Percentiles rank a stretch among this genome's conserved stretches.
phyloP scores from a whole-genome alignment of 2,113 vertebrate species.

The Nipponia nippon region DNA sequence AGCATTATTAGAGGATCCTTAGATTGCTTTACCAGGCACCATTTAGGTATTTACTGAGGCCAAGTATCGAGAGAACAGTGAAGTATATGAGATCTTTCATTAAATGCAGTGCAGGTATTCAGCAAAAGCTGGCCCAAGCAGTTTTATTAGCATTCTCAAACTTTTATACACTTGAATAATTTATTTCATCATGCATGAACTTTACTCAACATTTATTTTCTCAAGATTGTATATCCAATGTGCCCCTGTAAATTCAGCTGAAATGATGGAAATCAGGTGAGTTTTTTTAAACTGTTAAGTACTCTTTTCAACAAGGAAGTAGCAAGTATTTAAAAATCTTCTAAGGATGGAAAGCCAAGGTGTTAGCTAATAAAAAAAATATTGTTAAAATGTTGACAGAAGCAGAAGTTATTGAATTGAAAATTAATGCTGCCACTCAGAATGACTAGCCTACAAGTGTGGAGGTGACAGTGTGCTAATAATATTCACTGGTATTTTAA shows the following conservation, averaged over 20 bases:
- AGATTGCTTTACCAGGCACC: neutral
- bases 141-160: neutral
- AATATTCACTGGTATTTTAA: conserved; percentile 10
- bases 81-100: neutral
- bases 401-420: neutral
- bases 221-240: neutral
- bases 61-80: neutral
- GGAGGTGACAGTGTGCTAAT: neutral
- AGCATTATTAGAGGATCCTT: neutral
- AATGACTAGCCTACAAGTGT: neutral
- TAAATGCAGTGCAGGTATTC: neutral
- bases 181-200: neutral
- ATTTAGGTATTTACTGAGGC: neutral
- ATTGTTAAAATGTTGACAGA: neutral
- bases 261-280: neutral
- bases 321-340: neutral
- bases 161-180: neutral
- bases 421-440: neutral
- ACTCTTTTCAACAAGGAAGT: neutral
- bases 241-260: neutral
- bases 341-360: neutral
- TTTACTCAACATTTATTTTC: neutral
- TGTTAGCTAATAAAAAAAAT: neutral
- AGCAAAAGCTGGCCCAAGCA: neutral
- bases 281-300: neutral